Conservation (phyloP, 2,797 vertebrate species). For the Anguilla megastoma region DNA sequence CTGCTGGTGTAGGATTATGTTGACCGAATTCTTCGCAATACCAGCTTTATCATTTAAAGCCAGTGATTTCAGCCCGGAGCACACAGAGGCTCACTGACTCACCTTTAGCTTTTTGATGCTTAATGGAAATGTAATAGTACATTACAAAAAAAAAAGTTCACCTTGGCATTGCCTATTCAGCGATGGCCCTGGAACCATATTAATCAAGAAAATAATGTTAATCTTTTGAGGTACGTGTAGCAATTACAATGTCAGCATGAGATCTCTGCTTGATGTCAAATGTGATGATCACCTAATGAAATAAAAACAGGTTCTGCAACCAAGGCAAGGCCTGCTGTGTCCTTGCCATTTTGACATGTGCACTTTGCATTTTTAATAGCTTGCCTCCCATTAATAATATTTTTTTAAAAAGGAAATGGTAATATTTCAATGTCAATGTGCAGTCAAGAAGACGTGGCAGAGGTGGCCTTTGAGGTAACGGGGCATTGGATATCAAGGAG, state of each 20-base stretch:
- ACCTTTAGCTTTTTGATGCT: not conserved
- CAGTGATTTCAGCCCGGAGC: not conserved
- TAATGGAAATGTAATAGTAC: not conserved
- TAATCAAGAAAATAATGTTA: constrained; percentile 53
- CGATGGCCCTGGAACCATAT: constrained; percentile 37
- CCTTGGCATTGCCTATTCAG: not conserved
- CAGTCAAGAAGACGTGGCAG: not conserved
- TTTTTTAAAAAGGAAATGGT: not conserved
- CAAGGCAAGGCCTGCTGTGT: constrained; percentile 60
- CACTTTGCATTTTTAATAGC: constrained; percentile 56
- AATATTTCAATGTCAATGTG: not conserved
- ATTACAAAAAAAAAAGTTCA: not conserved
- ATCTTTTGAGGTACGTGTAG: constrained; percentile 59
- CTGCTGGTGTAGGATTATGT: not conserved
- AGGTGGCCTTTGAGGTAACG: not conserved
- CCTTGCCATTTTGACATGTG: constrained; percentile 65
- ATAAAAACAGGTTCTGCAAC: constrained; percentile 65
- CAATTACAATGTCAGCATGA: constrained; percentile 73
- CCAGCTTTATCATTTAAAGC: not conserved
- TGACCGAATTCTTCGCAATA: not conserved
- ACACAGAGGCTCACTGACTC: not conserved
- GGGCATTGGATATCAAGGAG: not conserved
- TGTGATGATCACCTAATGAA: constrained; percentile 68
- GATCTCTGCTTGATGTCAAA: constrained; percentile 66
- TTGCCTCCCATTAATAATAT: not conserved